Base-by-base conservation (phyloP, 1,140 invertebrate species). In the Sitodiplosis mosellana region DNA sequence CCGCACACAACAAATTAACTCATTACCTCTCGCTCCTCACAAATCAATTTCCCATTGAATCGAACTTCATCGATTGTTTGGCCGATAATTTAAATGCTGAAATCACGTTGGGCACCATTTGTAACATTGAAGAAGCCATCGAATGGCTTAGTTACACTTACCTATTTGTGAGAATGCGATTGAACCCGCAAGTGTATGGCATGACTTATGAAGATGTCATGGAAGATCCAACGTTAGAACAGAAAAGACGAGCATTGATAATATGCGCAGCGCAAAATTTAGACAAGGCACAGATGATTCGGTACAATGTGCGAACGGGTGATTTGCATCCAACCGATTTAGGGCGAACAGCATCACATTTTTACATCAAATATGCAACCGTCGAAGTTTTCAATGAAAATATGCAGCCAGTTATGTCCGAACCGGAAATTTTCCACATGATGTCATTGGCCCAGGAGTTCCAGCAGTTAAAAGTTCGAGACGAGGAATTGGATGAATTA, bases 111-210 rank as follows among this genome's bases (percentile, higher is more conserved):
- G 94, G 95, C 8, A 98, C 91, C 18, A 89, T 99, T 37, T 82
- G 86, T 2, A 99, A 90, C 59, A 75, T 99, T 5, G 79, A 88
- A 38, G 96, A 99, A 70, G 96, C 91, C 1, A 84, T 98, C 1
- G 81, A 91, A 63, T 99, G 96, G 96, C 65, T 99, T 1, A 92
- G 87, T 58, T 99, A 97, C 56, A 97, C 93, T 0, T 99, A 99
- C 65, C 67, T 98, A 2, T 94, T 83, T 69, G 85, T 96, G 1
- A 74, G 96, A 55, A 96, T 98, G 81, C 75, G 78, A 53, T 78
- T 83, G 44, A 99, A 99, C 74, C 91, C 90, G 15, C 76, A 86
- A 55, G 83, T 80, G 0, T 96, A 96, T 66, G 92, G 92, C 4
- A 74, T 95, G 27, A 73, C 76, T 17, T 80, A 80, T 57, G 64